Base-by-base conservation (phyloP, 1,140 invertebrate species). In the Heliconius melpomene region DNA sequence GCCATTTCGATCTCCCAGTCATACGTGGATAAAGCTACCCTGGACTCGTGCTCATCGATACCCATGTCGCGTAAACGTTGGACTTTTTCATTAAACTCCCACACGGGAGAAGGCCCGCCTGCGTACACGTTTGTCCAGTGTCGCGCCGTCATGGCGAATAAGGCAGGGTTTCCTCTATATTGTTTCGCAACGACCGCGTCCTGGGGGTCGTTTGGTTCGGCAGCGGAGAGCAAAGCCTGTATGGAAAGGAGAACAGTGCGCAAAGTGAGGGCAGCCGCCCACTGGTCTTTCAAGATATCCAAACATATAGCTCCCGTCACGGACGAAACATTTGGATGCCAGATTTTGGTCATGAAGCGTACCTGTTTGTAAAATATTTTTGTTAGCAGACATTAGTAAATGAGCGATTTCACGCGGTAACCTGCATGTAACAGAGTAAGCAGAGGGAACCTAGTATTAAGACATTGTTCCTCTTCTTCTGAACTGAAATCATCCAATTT, bases 261-360 rank as follows among this genome's bases (percentile, higher is more conserved):
- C 79, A 99, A 95, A 1, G 99, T 99, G 97, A 99, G 98, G 13
- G 99, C 99, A 77, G 99, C 99, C 82, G 99, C 99, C 99, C 99
- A 99, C 94, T 99, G 99, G 94, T 99, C 99, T 96, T 99, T 99
- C 23, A 99, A 95, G 89, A 99, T 99, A 94, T 99, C 99, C 92
- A 99, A 95, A 95, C 99, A 99, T 90, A 99, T 99, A 57, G 98
- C 98, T 78, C 99, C 99, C 40, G 99, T 99, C 7, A 99, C 99
- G 29, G 98, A 99, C 76, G 98, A 99, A 86, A 99, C 99, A 95
- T 99, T 99, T 73, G 99, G 99, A 95, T 99, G 99, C 99, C 99
- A 99, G 91, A 99, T 99, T 95, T 98, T 98, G 79, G 99, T 99
- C 82, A 98, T 96, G 95, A 99, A 99, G 54, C 97, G 96, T 79